Conservation (phyloP, 2,888 invertebrate genomes). For the Megamerina dolium region DNA sequence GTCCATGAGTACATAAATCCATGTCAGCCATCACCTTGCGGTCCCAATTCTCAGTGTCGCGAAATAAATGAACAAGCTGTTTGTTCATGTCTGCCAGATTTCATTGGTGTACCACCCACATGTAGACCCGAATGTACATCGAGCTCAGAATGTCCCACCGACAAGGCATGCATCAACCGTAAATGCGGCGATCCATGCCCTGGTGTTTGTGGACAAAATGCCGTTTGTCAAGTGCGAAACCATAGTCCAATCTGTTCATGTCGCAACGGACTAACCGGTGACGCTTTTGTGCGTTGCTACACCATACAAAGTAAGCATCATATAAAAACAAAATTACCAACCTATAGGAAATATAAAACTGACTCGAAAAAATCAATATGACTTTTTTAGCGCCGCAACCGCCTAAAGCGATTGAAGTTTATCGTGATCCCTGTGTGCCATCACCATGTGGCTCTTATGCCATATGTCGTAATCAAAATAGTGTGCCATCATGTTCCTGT, state of each 20-base stretch:
- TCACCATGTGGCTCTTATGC: slow-evolving; percentile 65
- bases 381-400: slow-evolving; percentile 16
- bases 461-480: slow-evolving; percentile 57
- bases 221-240: slow-evolving; percentile 67
- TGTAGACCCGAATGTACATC: slow-evolving; percentile 70
- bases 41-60: slow-evolving; percentile 70
- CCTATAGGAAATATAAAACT: too few relatives aligned
- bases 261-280: slow-evolving; percentile 60
- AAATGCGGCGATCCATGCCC: slow-evolving; percentile 71
- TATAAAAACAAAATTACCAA: too few relatives aligned
- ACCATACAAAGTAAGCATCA: slow-evolving; percentile 48
- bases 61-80: slow-evolving; percentile 61
- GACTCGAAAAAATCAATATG: not conserved
- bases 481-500: slow-evolving; percentile 62
- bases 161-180: slow-evolving; percentile 64
- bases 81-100: slow-evolving; percentile 66
- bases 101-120: slow-evolving; percentile 61
- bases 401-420: slow-evolving; percentile 27
- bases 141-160: slow-evolving; percentile 63
- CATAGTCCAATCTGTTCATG: slow-evolving; percentile 77
- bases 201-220: slow-evolving; percentile 66
- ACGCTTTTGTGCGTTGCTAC: slow-evolving; percentile 67
- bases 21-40: slow-evolving; percentile 60
- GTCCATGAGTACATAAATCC: slow-evolving; percentile 49
- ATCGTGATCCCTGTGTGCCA: slow-evolving; percentile 56